A percentile compares a stretch with the other conserved stretches of the same genome.
Evolutionary conservation across 2,888 invertebrate species (phyloP).

Genomic region (Acleris cristana): DNA sequence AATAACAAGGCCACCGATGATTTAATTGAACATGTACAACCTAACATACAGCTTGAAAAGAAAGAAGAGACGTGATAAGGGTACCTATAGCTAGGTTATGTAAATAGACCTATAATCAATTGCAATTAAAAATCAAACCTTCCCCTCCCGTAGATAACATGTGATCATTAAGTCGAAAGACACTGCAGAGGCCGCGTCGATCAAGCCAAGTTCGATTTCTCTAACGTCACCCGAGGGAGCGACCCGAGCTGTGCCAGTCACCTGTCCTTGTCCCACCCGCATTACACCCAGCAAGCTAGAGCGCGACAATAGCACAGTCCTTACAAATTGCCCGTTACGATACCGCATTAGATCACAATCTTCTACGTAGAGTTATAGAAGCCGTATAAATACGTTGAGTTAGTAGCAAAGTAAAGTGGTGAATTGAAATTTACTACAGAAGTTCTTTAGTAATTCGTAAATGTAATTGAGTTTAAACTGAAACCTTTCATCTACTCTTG

Average conservation of each 20-base stretch:
- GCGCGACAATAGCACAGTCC: constrained; percentile 59
- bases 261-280: constrained; percentile 62
- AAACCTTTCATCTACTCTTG: constrained; percentile 14
- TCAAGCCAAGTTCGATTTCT: constrained; percentile 74
- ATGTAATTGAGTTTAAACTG: constrained; percentile 21
- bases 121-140: constrained; percentile 23
- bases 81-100: too few relatives aligned
- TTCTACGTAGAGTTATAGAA: constrained; percentile 54
- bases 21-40: too few relatives aligned
- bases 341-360: constrained; percentile 69
- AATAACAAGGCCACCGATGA: too few relatives aligned
- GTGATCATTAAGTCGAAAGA: constrained; percentile 71
- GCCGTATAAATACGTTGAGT: constrained; percentile 33
- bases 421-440: constrained; percentile 34
- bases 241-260: constrained; percentile 53
- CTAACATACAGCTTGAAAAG: too few relatives aligned
- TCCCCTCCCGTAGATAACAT: constrained; percentile 54
- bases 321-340: constrained; percentile 70
- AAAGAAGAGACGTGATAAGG: too few relatives aligned
- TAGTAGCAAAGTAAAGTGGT: constrained; percentile 28
- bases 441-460: constrained; percentile 20
- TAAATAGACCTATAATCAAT: background rate
- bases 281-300: constrained; percentile 58
- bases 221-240: constrained; percentile 73
- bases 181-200: constrained; percentile 73